These are phyloP conservation scores for Nemopilema nomurai DNA, from an alignment of 30 jellyfish, hydroid and myxozoan genomes.

Conservation along the genomic window DNA sequence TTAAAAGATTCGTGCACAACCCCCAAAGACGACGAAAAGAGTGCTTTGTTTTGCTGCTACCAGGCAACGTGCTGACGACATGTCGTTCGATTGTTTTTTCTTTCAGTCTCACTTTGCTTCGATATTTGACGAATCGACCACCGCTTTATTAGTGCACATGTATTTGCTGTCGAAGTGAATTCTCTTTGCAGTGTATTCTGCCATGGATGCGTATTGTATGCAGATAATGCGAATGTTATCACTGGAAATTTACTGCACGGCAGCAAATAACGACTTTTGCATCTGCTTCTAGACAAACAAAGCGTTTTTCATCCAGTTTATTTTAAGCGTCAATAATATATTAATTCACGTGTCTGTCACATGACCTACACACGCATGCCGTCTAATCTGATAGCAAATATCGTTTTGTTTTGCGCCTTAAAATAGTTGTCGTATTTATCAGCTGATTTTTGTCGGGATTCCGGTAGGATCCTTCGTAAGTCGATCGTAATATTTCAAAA, in stretches of 20 bases:
- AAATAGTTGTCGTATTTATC: slow-evolving; percentile 24
- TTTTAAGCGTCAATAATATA: slow-evolving; percentile 21
- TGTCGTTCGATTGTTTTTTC: not conserved
- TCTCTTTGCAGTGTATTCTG: not conserved
- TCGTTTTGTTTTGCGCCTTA: slow-evolving; percentile 20
- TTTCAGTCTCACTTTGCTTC: not conserved
- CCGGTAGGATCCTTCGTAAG: slow-evolving; percentile 27
- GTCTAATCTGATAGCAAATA: slow-evolving; percentile 13
- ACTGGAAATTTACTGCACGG: not conserved
- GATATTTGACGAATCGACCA: not conserved
- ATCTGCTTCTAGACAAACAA: not conserved
- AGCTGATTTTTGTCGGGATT: slow-evolving; percentile 32
- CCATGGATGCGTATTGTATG: not conserved
- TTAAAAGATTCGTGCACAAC: too few species aligned
- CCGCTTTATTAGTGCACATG: not conserved
- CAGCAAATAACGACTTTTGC: not conserved
- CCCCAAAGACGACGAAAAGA: too few species aligned
- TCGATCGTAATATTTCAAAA: slow-evolving; percentile 3
- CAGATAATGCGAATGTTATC: not conserved
- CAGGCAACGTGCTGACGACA: not conserved
- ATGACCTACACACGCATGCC: slow-evolving; percentile 42
- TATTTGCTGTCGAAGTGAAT: not conserved
- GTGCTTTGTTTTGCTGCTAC: not conserved
- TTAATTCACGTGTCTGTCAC: slow-evolving; percentile 50
- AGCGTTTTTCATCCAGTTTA: not conserved